Conservation (phyloP, 2,888 invertebrate species). For the Lithophane socia region DNA sequence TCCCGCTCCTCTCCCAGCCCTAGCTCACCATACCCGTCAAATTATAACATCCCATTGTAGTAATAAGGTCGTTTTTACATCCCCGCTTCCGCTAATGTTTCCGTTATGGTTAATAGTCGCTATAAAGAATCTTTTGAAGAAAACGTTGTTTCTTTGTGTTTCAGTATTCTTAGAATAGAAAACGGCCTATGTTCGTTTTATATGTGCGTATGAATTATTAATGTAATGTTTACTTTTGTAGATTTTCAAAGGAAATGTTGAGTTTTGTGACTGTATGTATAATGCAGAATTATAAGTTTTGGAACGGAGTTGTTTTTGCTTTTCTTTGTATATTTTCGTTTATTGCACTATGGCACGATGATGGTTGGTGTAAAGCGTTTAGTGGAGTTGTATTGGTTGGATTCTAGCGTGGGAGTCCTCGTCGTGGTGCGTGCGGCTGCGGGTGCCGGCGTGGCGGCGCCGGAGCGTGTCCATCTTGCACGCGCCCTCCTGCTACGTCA, state of each 20-base stretch:
- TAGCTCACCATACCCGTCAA: constrained; percentile 82
- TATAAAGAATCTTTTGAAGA: constrained; percentile 83
- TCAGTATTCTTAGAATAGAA: constrained; percentile 71
- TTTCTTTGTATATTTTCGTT: constrained; percentile 26
- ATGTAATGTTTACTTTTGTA: constrained; percentile 61
- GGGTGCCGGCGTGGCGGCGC: constrained; percentile 77
- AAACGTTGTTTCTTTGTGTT: constrained; percentile 78
- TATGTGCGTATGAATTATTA: constrained; percentile 62
- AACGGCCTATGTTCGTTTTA: constrained; percentile 61
- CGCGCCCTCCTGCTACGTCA: constrained; percentile 82
- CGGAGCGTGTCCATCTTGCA: constrained; percentile 77
- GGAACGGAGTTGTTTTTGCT: constrained; percentile 58
- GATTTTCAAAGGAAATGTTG: constrained; percentile 54
- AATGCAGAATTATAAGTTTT: constrained; percentile 60
- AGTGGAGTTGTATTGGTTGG: constrained; percentile 70
- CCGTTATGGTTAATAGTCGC: constrained; percentile 83
- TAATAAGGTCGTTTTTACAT: constrained; percentile 87
- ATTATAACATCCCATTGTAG: constrained; percentile 87
- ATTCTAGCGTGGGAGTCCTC: constrained; percentile 76
- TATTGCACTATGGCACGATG: constrained; percentile 31
- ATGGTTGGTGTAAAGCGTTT: constrained; percentile 40
- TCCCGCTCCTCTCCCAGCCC: constrained; percentile 82
- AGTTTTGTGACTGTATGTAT: constrained; percentile 54
- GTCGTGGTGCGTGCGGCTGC: constrained; percentile 73
- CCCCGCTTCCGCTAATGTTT: constrained; percentile 80